Evolutionary conservation across 2,888 invertebrate genomes (phyloP), one percentile per base, ranked within the genome.

Genomic region (Drosophila austrosaltans): DNA sequence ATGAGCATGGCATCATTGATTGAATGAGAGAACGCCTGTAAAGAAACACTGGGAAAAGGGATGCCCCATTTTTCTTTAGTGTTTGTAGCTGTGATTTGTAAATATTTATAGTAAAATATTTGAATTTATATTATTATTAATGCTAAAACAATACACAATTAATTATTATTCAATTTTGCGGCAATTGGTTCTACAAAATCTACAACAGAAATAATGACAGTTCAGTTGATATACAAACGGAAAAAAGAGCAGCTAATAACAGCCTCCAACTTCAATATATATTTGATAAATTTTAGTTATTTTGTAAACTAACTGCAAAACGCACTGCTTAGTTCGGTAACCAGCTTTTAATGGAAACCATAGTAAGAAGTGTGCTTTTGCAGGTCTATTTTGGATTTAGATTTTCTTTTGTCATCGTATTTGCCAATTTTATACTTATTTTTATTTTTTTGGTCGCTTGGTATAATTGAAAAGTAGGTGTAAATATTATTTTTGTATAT

Each of bases 1-100:
- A 97, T 89, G 95, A 96, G 92, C 93, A 96, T 75, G 96, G 96
- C 54, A 95, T 96, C 69, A 95, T 69, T 62, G 62, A 48, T 48
- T 48, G 25, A 48, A 25, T 25, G 48, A 48, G 48, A 22, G 22
- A 44, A 25, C 67, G 69, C 67, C 60, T 42, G 79, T 75, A 72
- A 79, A 72, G 79, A 72, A 85, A 82, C 82, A 82, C 81, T 82
- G 79, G 72, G 72, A 58, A 7, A 56, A 66, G 53, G 28, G 10
- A 53, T 56, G 70, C 66, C 70, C 66, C 69, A 67, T 73, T 76
- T 77, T 79, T 78, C 75, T 68, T 68, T 82, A 72, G 84, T 87
- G 87, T 84, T 83, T 82, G 87, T 84, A 84, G 83, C 83, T 84
- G 83, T 84, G 83, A 84, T 84, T 84, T 84, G 83, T 84, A 87